Percentiles rank a stretch among this genome's conserved stretches.
phyloP scores from a whole-genome alignment of 2,113 vertebrate genomes.

The Ariopsis seemanni region DNA sequence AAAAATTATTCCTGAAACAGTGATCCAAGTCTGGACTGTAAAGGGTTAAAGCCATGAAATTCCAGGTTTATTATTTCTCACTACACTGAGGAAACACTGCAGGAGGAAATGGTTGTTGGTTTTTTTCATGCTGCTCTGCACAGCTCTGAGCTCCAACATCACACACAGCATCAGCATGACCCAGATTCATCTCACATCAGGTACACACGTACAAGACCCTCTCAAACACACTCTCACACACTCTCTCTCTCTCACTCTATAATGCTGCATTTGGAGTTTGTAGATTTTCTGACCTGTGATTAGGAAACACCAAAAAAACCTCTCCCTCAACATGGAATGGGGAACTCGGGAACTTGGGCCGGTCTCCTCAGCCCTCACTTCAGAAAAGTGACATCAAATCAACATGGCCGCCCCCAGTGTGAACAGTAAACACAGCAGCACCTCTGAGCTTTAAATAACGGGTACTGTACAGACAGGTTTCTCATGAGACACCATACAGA shows the following conservation, averaged over 20 bases:
- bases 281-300: neutral
- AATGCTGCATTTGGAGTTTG: neutral
- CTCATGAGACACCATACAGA: neutral
- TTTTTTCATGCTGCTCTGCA: constrained; percentile 2
- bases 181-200: constrained; percentile 53
- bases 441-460: neutral
- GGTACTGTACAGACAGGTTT: neutral
- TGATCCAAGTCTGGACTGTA: neutral
- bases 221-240: neutral
- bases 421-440: neutral
- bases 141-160: constrained; percentile 21
- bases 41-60: neutral
- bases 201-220: neutral
- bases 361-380: neutral
- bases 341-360: neutral
- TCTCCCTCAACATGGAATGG: neutral
- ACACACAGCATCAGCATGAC: constrained; percentile 40
- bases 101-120: neutral
- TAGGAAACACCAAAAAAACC: neutral
- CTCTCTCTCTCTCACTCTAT: neutral
- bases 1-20: neutral
- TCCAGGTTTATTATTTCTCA: neutral
- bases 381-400: neutral
- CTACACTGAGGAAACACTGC: neutral
- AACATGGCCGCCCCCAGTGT: neutral